Evolutionary conservation across 2,113 vertebrate species (phyloP).

Genomic region (Maccullochella peelii): DNA sequence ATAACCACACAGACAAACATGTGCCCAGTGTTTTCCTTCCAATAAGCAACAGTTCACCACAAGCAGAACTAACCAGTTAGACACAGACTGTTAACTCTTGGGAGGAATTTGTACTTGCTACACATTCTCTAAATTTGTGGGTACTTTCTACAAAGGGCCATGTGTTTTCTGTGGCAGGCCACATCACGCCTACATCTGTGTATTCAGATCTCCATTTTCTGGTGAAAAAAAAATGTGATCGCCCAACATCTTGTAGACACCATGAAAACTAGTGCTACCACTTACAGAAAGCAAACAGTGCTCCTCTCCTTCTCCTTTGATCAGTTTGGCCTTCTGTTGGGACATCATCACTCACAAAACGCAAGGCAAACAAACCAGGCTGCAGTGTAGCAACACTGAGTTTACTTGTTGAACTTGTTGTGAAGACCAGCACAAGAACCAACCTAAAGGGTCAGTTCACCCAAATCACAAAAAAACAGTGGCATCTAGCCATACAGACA

Average conservation of each 20-base stretch:
- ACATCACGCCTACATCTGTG: neutral
- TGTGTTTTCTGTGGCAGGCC: constrained; percentile 20
- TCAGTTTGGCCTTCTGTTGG: neutral
- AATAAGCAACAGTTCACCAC: neutral
- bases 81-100: constrained; percentile 15
- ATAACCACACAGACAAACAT: neutral
- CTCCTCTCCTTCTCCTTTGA: neutral
- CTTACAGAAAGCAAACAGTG: neutral
- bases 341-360: neutral
- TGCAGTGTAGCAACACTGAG: neutral
- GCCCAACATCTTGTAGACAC: neutral
- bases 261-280: neutral
- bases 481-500: neutral
- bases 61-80: constrained; percentile 22
- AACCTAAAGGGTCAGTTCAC: neutral
- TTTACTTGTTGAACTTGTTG: too few relatives aligned
- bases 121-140: constrained; percentile 3
- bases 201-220: neutral
- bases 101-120: neutral
- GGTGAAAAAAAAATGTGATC: neutral
- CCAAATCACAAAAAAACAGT: neutral
- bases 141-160: neutral
- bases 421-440: neutral
- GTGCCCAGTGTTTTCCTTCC: neutral
- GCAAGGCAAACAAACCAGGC: neutral